These are phyloP conservation scores for Zaprionus ghesquierei DNA, from an alignment of 1,140 invertebrate genomes.

Conservation along the genomic window DNA sequence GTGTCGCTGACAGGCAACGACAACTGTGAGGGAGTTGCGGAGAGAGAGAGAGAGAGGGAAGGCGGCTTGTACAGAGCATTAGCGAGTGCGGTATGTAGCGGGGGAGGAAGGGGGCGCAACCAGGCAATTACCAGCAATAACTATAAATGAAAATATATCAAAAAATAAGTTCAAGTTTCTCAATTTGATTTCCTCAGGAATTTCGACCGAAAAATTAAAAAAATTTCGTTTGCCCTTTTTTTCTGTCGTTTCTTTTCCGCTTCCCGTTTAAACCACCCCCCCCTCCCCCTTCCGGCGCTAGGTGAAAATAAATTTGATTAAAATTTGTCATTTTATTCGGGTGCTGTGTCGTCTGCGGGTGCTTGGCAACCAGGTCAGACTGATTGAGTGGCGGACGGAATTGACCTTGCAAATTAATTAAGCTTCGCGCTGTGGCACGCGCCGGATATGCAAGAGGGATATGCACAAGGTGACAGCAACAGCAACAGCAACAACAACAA, in stretches of 20 bases:
- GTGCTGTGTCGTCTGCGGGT: background rate
- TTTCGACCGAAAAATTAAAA: no score
- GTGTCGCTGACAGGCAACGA: constrained; percentile 35
- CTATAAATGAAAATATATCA: constrained; percentile 35
- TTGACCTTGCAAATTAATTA: constrained; percentile 59
- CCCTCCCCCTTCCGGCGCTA: background rate
- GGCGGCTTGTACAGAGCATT: no score
- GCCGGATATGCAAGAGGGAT: background rate
- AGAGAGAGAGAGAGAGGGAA: no score
- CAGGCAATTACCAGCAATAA: constrained; percentile 59
- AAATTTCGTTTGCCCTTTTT: background rate
- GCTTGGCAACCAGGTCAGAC: constrained; percentile 8
- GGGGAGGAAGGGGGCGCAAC: background rate
- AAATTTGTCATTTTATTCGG: constrained; percentile 10
- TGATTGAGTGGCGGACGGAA: constrained; percentile 27
- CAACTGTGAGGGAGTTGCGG: no score
- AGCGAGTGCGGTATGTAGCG: background rate
- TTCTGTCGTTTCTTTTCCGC: background rate
- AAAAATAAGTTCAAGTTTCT: constrained; percentile 23
- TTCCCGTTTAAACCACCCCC: background rate
- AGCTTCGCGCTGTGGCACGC: background rate
- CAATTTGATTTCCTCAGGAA: constrained; percentile 13
- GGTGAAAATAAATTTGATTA: constrained; percentile 24
- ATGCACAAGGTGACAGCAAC: background rate
- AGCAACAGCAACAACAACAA: no score